Evolutionary conservation across 2,113 vertebrate species (phyloP).

Genomic region (Malaclemys terrapin): DNA sequence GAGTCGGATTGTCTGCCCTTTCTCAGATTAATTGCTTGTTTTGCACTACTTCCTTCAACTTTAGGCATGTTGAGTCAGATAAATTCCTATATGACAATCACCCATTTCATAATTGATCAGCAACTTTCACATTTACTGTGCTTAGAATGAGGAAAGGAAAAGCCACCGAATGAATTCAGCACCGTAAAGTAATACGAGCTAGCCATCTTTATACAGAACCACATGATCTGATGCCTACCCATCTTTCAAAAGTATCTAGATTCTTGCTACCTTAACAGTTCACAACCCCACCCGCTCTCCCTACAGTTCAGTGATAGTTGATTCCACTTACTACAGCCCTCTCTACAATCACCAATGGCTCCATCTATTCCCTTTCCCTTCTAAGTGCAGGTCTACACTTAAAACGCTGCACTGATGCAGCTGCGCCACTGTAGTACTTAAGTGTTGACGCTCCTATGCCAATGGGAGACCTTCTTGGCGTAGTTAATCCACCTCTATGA

Average conservation of each 20-base stretch:
- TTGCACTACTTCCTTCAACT: not conserved
- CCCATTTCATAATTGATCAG: not conserved
- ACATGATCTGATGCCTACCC: not conserved
- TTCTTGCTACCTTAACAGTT: not conserved
- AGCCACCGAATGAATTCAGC: not conserved
- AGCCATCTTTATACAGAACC: not conserved
- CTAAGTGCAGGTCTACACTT: too few relatives aligned
- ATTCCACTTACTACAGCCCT: too few relatives aligned
- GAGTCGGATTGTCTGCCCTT: rapidly evolving
- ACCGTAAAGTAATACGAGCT: not conserved
- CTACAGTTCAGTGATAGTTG: too few relatives aligned
- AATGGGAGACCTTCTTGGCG: too few relatives aligned
- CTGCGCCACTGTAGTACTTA: too few relatives aligned
- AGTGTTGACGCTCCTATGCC: too few relatives aligned
- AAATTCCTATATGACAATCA: not conserved
- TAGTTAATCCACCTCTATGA: too few relatives aligned
- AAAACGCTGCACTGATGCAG: too few relatives aligned
- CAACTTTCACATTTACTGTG: not conserved
- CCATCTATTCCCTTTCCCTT: too few relatives aligned
- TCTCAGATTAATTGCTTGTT: rapidly evolving
- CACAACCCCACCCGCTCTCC: too few relatives aligned
- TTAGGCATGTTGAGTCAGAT: not conserved
- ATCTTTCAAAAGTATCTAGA: rapidly evolving
- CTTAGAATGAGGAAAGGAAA: not conserved
- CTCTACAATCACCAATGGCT: too few relatives aligned